These are phyloP conservation scores for Amiota communis DNA, from an alignment of 2,888 invertebrate species.

Conservation along the genomic window DNA sequence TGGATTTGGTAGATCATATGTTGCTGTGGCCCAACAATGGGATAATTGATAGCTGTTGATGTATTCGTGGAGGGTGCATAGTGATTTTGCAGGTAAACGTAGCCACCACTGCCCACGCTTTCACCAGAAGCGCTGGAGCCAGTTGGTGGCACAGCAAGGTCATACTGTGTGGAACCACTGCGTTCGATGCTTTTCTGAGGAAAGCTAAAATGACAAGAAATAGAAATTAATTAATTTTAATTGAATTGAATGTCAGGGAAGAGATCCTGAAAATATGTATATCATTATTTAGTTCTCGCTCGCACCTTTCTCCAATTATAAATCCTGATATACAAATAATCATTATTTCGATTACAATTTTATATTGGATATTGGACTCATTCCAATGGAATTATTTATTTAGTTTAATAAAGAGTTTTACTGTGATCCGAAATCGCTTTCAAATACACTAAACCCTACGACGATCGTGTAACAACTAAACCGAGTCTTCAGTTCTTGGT, in stretches of 20 bases:
- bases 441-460: constrained; percentile 8
- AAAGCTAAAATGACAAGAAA: constrained; percentile 64
- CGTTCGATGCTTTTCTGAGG: constrained; percentile 73
- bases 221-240: neutral
- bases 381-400: too few species aligned
- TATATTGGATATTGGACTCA: too few species aligned
- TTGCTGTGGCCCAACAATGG: constrained; percentile 58
- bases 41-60: constrained; percentile 60
- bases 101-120: constrained; percentile 62
- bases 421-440: too few species aligned
- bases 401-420: too few species aligned
- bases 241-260: neutral
- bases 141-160: constrained; percentile 58
- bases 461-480: constrained; percentile 61
- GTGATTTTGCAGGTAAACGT: constrained; percentile 73
- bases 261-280: neutral
- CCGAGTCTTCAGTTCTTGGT: constrained; percentile 45
- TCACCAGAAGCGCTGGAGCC: constrained; percentile 62
- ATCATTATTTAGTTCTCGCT: constrained; percentile 24
- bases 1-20: constrained; percentile 68
- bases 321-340: constrained; percentile 78
- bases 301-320: constrained; percentile 76
- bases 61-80: constrained; percentile 65
- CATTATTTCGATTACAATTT: constrained; percentile 68
- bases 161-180: constrained; percentile 71